Conservation (phyloP, 2,797 vertebrate species). For the Chanos chanos region DNA sequence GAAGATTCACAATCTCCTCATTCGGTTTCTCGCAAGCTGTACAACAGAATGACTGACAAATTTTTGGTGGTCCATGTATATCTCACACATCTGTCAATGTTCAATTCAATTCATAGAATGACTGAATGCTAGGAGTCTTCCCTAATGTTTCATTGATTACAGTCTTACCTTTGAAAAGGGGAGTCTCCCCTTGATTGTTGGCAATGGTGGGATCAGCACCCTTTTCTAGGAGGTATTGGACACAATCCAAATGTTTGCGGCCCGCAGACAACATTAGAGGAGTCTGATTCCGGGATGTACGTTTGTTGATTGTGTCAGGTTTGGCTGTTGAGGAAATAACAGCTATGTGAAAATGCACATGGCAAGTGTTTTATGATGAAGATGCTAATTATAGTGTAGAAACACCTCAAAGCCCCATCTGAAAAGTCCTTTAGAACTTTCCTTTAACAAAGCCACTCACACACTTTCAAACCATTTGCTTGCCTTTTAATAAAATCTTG, state of each 20-base stretch:
- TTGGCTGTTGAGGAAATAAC: slow-evolving; percentile 58
- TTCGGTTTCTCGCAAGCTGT: slow-evolving; percentile 66
- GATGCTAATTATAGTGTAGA: no score
- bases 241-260: slow-evolving; percentile 68
- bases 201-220: slow-evolving; percentile 80
- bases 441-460: no score
- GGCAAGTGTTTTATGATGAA: no score
- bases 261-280: slow-evolving; percentile 74
- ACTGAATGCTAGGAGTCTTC: no score
- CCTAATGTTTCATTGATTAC: no score
- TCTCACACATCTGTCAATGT: no score
- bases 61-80: no score
- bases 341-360: no score
- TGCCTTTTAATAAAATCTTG: slow-evolving; percentile 72
- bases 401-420: no score
- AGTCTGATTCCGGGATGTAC: slow-evolving; percentile 76
- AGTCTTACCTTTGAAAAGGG: slow-evolving; percentile 77
- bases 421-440: no score
- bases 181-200: slow-evolving; percentile 76
- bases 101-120: no score
- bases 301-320: slow-evolving; percentile 72
- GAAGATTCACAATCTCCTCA: slow-evolving; percentile 44
- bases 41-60: no score
- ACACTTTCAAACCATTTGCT: slow-evolving; percentile 41
- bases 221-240: slow-evolving; percentile 66